Percentiles rank a stretch among this genome's conserved stretches.
Conservation (phyloP, 2,888 invertebrate genomes). For the Dolomedes plantarius region DNA sequence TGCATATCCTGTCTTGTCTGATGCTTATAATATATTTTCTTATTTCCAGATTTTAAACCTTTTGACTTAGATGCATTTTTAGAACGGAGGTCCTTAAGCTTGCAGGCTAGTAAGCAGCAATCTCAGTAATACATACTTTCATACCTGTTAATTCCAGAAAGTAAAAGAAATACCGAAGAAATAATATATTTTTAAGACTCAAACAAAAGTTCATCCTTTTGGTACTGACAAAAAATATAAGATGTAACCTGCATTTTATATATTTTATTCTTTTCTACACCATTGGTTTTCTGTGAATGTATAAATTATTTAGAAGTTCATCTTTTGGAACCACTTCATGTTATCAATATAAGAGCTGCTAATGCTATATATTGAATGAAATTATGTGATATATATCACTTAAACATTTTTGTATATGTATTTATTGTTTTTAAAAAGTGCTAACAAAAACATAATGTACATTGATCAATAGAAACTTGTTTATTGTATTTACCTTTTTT, state of each 20-base stretch:
- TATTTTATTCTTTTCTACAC: neutral
- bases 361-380: neutral
- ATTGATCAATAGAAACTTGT: no score
- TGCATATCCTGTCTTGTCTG: neutral
- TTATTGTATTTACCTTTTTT: no score
- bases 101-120: constrained; percentile 53
- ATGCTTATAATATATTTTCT: neutral
- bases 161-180: neutral
- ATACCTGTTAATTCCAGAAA: neutral
- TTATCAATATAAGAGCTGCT: neutral
- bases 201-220: constrained; percentile 8
- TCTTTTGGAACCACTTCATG: neutral
- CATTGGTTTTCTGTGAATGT: neutral
- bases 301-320: neutral
- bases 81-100: constrained; percentile 54
- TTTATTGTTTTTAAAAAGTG: no score
- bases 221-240: neutral
- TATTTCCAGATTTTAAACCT: constrained; percentile 53
- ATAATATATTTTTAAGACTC: constrained; percentile 47
- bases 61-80: constrained; percentile 64
- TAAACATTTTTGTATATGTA: no score
- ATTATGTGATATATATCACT: constrained; percentile 1
- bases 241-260: neutral
- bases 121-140: constrained; percentile 38
- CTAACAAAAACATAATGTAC: no score